A percentile compares a stretch with the other conserved stretches of the same genome.
These are phyloP conservation scores for Penaeus vannamei DNA, from an alignment of 1,140 invertebrate genomes.

Conservation along the genomic window DNA sequence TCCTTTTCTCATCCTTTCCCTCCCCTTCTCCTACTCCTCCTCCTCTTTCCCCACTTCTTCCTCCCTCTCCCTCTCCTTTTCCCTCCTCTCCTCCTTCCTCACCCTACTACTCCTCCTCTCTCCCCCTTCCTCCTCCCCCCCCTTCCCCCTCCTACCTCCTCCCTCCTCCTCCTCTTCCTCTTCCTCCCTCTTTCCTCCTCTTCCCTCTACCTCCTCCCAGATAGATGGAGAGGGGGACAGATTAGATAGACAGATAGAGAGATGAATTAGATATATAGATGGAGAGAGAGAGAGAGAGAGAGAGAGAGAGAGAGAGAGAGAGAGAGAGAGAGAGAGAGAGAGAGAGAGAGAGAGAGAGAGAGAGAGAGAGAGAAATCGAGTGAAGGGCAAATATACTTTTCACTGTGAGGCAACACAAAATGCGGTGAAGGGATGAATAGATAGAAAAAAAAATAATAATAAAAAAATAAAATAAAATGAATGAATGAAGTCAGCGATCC, in stretches of 20 bases:
- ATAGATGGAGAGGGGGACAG: background rate
- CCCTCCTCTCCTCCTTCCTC: background rate
- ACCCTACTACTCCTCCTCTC: background rate
- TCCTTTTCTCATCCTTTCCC: background rate
- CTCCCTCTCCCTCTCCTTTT: background rate
- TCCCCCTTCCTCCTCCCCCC: background rate
- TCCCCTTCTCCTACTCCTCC: too few species aligned
- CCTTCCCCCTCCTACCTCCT: too few species aligned
- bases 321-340: constrained; percentile 31
- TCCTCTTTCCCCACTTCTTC: background rate
- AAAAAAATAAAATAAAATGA: too few species aligned
- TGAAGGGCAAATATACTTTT: background rate
- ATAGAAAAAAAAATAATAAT: too few species aligned
- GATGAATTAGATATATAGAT: background rate
- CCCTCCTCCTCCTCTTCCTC: too few species aligned
- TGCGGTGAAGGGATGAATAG: too few species aligned
- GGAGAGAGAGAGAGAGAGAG: constrained; percentile 23
- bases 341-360: background rate
- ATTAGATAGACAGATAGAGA: constrained; percentile 7
- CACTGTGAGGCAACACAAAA: too few species aligned
- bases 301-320: constrained; percentile 5
- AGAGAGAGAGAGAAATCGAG: constrained; percentile 4
- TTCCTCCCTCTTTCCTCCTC: too few species aligned
- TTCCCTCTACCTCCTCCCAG: too few species aligned
- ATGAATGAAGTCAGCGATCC: too few species aligned